Percentiles rank a stretch among this genome's conserved stretches.
These are phyloP conservation scores for Ceratitis capitata DNA, from an alignment of 1,140 invertebrate species.

Conservation along the genomic window DNA sequence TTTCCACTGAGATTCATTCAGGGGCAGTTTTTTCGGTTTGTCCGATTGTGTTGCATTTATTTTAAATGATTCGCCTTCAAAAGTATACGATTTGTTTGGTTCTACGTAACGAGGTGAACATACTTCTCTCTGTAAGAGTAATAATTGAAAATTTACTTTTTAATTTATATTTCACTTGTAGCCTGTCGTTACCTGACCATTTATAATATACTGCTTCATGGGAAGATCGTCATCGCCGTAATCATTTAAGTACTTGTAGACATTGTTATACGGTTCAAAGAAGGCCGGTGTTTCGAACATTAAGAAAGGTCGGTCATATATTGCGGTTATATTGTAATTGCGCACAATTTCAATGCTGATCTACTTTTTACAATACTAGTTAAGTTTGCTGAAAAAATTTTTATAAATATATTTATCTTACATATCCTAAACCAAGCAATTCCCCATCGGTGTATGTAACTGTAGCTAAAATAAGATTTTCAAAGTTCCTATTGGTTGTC, in stretches of 20 bases:
- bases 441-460: constrained; percentile 70
- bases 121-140: background rate
- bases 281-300: constrained; percentile 77
- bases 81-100: constrained; percentile 5
- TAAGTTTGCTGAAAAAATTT: too few relatives aligned
- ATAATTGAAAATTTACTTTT: background rate
- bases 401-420: constrained; percentile 57
- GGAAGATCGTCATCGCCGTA: constrained; percentile 69
- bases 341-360: constrained; percentile 66
- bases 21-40: constrained; percentile 13
- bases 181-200: constrained; percentile 65
- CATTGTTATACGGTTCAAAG: constrained; percentile 75
- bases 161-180: background rate
- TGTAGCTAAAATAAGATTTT: constrained; percentile 73
- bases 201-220: constrained; percentile 73
- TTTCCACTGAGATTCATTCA: constrained; percentile 68
- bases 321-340: constrained; percentile 62
- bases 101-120: constrained; percentile 46
- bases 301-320: constrained; percentile 65
- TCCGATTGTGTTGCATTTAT: background rate
- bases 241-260: constrained; percentile 71
- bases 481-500: constrained; percentile 73
- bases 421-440: constrained; percentile 66
- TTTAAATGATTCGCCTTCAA: constrained; percentile 44
- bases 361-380: constrained; percentile 49